A percentile compares a stretch with the other conserved stretches of the same genome.
These are phyloP conservation scores for Nannobrachium achirus DNA, from an alignment of 2,113 vertebrate genomes.

Conservation along the genomic window DNA sequence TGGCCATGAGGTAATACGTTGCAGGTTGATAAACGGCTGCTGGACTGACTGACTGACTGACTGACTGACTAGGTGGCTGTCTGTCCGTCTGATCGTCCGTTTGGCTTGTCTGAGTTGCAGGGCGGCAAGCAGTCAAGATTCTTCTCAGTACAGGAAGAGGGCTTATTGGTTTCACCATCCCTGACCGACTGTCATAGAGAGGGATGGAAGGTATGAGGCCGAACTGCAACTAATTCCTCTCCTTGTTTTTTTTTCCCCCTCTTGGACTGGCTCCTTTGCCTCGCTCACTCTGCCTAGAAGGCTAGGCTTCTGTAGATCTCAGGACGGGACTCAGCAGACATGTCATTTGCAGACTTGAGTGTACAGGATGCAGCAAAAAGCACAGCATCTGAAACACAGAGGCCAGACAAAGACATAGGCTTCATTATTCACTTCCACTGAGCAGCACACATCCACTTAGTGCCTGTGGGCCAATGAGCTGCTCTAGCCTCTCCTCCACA, in stretches of 20 bases:
- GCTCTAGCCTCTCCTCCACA: background rate
- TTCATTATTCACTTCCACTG: background rate
- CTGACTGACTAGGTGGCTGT: conserved; percentile 44
- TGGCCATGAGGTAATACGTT: conserved; percentile 74
- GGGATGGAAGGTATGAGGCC: conserved; percentile 40
- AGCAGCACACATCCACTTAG: background rate
- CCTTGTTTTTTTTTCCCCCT: conserved; percentile 22
- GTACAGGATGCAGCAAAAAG: conserved; percentile 45
- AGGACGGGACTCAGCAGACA: conserved; percentile 30
- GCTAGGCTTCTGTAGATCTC: conserved; percentile 57
- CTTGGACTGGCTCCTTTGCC: conserved; percentile 20
- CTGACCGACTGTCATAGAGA: conserved; percentile 59
- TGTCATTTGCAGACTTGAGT: conserved; percentile 61
- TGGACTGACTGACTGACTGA: conserved; percentile 35
- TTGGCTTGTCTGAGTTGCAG: conserved; percentile 36
- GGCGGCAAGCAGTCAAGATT: conserved; percentile 33
- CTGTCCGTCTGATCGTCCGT: conserved; percentile 35
- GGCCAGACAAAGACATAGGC: conserved; percentile 3
- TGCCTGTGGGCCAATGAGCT: background rate
- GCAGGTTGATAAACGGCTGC: conserved; percentile 61
- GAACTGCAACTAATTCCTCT: conserved; percentile 35
- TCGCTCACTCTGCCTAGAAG: conserved; percentile 22
- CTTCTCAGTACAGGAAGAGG: conserved; percentile 54
- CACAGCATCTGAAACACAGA: conserved; percentile 73
- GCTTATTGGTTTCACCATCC: conserved; percentile 76